Evolutionary conservation across 2,888 invertebrate genomes (phyloP).

Genomic region (Bellardia pandia): DNA sequence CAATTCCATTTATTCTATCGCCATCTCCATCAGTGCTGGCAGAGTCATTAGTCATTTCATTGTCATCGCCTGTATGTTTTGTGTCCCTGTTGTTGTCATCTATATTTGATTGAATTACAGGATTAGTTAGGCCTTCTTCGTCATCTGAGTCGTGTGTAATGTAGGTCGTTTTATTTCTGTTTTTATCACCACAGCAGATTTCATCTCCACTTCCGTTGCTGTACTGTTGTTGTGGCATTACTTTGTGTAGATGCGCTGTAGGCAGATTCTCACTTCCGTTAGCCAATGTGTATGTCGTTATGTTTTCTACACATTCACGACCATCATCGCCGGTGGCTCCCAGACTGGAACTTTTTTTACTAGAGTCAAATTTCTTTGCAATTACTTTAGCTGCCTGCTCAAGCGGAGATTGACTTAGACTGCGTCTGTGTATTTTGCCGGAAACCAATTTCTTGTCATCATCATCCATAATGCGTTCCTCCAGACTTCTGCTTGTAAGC

Average conservation of each 20-base stretch:
- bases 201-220: conserved; percentile 21
- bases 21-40: conserved; percentile 5
- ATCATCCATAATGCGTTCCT: conserved; percentile 78
- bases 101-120: conserved; percentile 75
- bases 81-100: conserved; percentile 7
- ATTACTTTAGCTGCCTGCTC: conserved; percentile 66
- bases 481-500: conserved; percentile 75
- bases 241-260: background rate
- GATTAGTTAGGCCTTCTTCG: conserved; percentile 77
- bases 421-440: conserved; percentile 80
- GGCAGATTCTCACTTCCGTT: conserved; percentile 40
- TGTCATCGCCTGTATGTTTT: background rate
- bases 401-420: conserved; percentile 79
- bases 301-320: background rate
- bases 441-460: conserved; percentile 81
- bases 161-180: background rate
- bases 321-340: conserved; percentile 31
- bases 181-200: background rate
- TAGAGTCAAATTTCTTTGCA: conserved; percentile 54
- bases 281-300: conserved; percentile 15
- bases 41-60: conserved; percentile 32
- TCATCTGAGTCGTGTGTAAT: conserved; percentile 41
- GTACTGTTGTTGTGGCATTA: background rate
- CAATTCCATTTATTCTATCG: conserved; percentile 69
- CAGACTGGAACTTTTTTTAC: conserved; percentile 50